A percentile compares a stretch with the other conserved stretches of the same genome.
Evolutionary conservation across 1,140 invertebrate genomes (phyloP).

Genomic region (Nilaparvata lugens): DNA sequence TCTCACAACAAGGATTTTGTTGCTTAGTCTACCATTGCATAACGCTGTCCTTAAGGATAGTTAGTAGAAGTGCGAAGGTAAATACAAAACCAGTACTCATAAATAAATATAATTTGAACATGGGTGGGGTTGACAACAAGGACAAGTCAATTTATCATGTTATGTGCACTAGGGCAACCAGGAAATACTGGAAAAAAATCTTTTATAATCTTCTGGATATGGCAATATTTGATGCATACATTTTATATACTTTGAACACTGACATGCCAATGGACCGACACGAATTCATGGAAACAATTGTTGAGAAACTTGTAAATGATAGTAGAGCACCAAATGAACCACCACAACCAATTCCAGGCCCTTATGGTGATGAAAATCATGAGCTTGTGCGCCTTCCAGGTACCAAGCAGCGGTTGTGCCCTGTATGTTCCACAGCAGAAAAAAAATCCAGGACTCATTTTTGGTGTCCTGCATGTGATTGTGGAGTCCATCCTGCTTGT

Average conservation of each 20-base stretch:
- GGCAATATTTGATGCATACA: too few species aligned
- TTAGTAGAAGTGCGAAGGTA: neutral
- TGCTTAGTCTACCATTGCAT: too few species aligned
- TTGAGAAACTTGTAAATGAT: too few species aligned
- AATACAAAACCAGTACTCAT: too few species aligned
- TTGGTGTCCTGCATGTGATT: too few species aligned
- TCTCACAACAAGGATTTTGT: too few species aligned
- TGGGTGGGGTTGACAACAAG: too few species aligned
- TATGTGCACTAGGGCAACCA: neutral
- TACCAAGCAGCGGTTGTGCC: neutral
- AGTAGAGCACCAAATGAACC: neutral
- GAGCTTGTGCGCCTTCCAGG: too few species aligned
- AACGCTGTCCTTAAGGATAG: neutral
- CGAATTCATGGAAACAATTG: too few species aligned
- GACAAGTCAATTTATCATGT: conserved; percentile 4
- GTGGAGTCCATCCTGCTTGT: neutral
- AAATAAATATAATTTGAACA: too few species aligned
- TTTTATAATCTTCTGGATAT: conserved; percentile 11
- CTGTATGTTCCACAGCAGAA: neutral
- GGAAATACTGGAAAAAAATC: conserved; percentile 7
- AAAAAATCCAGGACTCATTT: neutral
- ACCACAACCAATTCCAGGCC: too few species aligned
- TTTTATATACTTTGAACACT: neutral
- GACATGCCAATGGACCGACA: too few species aligned
- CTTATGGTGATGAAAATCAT: neutral